phyloP scores from a whole-genome alignment of 2,113 vertebrate genomes.

The Xyrauchen texanus region DNA sequence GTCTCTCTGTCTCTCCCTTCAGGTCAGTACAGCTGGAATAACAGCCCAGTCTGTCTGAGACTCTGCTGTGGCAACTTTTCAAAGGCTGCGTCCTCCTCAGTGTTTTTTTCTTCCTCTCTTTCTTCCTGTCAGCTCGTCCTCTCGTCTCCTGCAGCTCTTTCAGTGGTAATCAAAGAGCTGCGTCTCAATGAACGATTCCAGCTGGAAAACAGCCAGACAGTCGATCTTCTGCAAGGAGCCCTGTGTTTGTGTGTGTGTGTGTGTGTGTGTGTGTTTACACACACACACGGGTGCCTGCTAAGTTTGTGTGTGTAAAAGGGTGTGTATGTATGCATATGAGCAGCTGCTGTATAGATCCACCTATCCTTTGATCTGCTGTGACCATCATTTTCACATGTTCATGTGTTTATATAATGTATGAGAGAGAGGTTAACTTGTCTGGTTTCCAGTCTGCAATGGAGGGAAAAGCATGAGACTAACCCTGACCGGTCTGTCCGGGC shows the following conservation, averaged over 20 bases:
- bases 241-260: constrained; percentile 27
- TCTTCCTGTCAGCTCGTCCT: constrained; percentile 29
- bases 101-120: constrained; percentile 19
- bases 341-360: not conserved
- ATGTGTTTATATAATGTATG: no score
- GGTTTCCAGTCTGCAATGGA: no score
- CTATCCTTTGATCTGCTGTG: not conserved
- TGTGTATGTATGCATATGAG: constrained; percentile 31
- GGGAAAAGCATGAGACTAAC: no score
- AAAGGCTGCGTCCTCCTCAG: constrained; percentile 22
- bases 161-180: constrained; percentile 54
- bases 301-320: constrained; percentile 6
- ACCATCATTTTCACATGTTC: no score
- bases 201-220: constrained; percentile 54
- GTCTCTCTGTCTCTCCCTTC: constrained; percentile 3
- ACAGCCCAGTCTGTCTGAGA: constrained; percentile 34
- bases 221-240: constrained; percentile 13
- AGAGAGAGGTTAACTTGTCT: no score
- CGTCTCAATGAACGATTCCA: constrained; percentile 46
- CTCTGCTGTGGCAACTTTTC: constrained; percentile 36
- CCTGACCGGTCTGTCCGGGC: no score
- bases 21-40: constrained; percentile 40
- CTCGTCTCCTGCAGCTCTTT: constrained; percentile 52
- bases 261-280: constrained; percentile 17
- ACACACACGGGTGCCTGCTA: not conserved